Base-by-base conservation (phyloP, 2,888 invertebrate species). In the Drosophila seclusa region DNA sequence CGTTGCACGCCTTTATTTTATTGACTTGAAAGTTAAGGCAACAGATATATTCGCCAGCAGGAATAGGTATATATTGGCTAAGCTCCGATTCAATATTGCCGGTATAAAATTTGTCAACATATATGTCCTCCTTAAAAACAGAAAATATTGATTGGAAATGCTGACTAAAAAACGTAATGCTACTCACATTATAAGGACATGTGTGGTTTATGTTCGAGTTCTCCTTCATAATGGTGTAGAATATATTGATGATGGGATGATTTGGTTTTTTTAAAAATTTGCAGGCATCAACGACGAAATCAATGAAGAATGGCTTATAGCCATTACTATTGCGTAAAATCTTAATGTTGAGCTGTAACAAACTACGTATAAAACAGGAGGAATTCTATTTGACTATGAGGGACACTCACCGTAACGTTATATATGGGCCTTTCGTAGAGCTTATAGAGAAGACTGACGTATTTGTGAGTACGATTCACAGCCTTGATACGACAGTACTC, bases 211-310 rank as follows among this genome's bases (percentile, higher is more conserved):
- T 21, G 29, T 42, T 57, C 13, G n/a, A 21, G 4, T 11, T 1
- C 29, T 4, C 0, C 40, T 57, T 40, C 0, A 18, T 0, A 2
- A 21, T 18, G 0, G 6, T 42, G 6, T 10, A 57, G 3, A 57
- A 24, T 11, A 7, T 0, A 18, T 1, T 0, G 1, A 8, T 0
- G 4, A 42, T 3, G 16, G 4, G 16, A 10, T 31, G 11, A 2
- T 4, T 27, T 0, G 4, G 55, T 29, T 29, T 24, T 18, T 0
- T 10, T 0, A 53, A 24, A 53, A 18, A 53, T 7, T 24, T 18
- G 18, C 53, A 54, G 8, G 0, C 0, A 54, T 54, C 24, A 24
- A 54, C 1, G 0, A 0, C 11, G 0, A 54, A 0, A 36, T 4
- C 18, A 10, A 24, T 2, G 6, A 1, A 1, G 18, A 54, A 18